Conservation (phyloP, 1,140 invertebrate genomes). For the Euschistus heros region DNA sequence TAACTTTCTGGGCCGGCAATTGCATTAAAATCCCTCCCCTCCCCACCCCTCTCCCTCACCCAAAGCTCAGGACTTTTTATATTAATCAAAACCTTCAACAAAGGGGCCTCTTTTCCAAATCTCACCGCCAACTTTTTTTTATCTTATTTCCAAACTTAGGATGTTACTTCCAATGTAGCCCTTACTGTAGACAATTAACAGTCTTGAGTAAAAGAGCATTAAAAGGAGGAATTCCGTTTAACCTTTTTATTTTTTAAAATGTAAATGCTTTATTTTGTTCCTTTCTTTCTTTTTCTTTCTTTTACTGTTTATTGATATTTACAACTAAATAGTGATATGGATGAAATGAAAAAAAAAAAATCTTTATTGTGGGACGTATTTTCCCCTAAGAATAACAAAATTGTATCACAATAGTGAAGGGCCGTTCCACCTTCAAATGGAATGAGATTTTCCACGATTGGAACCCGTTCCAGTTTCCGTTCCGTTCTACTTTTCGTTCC, state of each 20-base stretch:
- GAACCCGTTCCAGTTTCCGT: too few relatives aligned
- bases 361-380: too few relatives aligned
- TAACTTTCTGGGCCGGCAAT: constrained; percentile 9
- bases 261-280: not conserved
- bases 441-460: too few relatives aligned
- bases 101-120: not conserved
- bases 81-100: constrained; percentile 14
- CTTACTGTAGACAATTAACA: not conserved
- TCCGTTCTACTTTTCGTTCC: too few relatives aligned
- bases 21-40: constrained; percentile 7
- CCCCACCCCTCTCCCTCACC: not conserved
- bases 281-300: too few relatives aligned
- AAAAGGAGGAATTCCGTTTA: not conserved
- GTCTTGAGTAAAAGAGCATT: not conserved
- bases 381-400: too few relatives aligned
- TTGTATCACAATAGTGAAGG: too few relatives aligned
- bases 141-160: constrained; percentile 8
- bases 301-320: too few relatives aligned
- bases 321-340: too few relatives aligned
- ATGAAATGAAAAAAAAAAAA: too few relatives aligned
- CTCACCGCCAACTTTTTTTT: constrained; percentile 3
- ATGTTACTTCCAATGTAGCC: constrained; percentile 1
- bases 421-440: too few relatives aligned
- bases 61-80: constrained; percentile 5
- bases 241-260: not conserved